Evolutionary conservation across 2,113 vertebrate species (phyloP), one percentile per base, ranked within the genome.

Genomic region (Muscicapa adusta): DNA sequence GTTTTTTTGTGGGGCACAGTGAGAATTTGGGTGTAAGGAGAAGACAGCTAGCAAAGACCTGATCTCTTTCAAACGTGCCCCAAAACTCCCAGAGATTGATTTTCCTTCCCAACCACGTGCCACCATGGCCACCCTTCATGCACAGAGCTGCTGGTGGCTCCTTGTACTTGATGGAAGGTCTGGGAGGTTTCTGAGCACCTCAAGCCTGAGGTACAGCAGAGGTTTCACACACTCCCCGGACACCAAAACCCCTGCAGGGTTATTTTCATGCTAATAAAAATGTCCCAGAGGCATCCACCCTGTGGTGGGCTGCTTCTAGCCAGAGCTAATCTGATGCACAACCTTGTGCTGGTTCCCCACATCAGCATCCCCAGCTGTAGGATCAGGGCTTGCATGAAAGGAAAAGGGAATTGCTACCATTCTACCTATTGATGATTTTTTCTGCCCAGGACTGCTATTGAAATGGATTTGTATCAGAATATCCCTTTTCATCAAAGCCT

Each of bases 221-320:
- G 15, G 7, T 8, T 65, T 61, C 23, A 3, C 9, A 10, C 34
- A 15, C 17, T 45, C 40, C 22, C 28, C 50, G 53, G 18, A 12
- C 57, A 79, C 58, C 17, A 80, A n/a, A 70, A 24, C 6, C 2
- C 22, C 31, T 36, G 5, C 6, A 58, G 8, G 23, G 7, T 7
- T 36, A 6, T 53, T 34, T 65, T 50, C 43, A 6, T 2, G 5
- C 38, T n/a, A 29, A 36, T 14, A 62, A 67, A 95, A 81, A 31
- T 3, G 0, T 61, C 77, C 51, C 50, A 66, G 36, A 68, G n/a
- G 8, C 31, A 34, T 47, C 40, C 34, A 51, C 8, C 18, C 31
- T 1, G 0, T 5, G 31, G n/a, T 31, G 51, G 2, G 2, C 0
- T 48, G 53, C 15, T 61, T 81, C 70, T 28, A 51, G 20, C 15